phyloP scores from a whole-genome alignment of 2,888 invertebrate genomes.

The Ormyrus thymus region DNA sequence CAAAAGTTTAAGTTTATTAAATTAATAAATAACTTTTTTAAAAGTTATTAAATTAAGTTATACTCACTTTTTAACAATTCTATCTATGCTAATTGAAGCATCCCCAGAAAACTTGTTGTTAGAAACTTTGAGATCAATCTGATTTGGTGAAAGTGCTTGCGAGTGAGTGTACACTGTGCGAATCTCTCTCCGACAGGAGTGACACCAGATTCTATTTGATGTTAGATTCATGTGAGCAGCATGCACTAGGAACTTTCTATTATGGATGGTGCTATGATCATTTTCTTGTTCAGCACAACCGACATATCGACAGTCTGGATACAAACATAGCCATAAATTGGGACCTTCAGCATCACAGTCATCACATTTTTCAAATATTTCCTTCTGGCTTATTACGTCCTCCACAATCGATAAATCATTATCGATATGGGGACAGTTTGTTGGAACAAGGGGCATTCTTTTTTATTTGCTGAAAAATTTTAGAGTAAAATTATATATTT shows the following conservation, averaged over 20 bases:
- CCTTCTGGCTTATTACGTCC: constrained; percentile 65
- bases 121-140: constrained; percentile 63
- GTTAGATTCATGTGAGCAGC: constrained; percentile 90
- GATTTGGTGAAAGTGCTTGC: constrained; percentile 65
- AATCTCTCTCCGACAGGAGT: constrained; percentile 89
- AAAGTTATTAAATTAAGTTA: constrained; percentile 5
- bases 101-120: constrained; percentile 65
- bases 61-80: constrained; percentile 52
- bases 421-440: constrained; percentile 70
- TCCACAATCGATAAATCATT: constrained; percentile 68
- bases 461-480: constrained; percentile 16
- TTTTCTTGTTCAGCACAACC: constrained; percentile 89
- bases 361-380: constrained; percentile 77
- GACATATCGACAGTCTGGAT: constrained; percentile 85
- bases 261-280: constrained; percentile 90
- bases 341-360: constrained; percentile 85
- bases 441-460: constrained; percentile 69
- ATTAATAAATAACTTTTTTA: neutral
- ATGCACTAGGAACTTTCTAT: constrained; percentile 83
- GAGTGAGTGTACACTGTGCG: constrained; percentile 64
- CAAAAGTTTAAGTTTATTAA: neutral
- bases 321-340: constrained; percentile 91
- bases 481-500: neutral
- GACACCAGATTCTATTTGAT: constrained; percentile 92
- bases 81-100: constrained; percentile 61